Percentiles rank a stretch among this genome's conserved stretches.
Conservation (phyloP, 2,113 vertebrate genomes). For the Protobothrops mucrosquamatus region DNA sequence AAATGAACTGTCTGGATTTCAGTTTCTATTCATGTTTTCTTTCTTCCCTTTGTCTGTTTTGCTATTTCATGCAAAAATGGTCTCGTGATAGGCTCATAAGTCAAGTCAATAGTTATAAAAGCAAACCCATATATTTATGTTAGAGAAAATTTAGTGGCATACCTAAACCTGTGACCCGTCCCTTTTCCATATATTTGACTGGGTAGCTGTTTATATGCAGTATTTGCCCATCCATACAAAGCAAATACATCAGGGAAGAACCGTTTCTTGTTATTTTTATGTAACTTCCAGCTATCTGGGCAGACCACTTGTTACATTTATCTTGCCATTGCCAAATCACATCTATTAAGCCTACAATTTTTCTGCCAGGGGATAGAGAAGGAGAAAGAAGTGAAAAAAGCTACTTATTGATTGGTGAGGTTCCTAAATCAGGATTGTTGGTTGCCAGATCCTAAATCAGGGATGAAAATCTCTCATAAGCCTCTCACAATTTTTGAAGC, state of each 20-base stretch:
- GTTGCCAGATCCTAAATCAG: neutral
- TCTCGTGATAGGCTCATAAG: neutral
- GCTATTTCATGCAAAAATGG: constrained; percentile 10
- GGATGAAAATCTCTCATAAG: neutral
- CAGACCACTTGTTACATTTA: neutral
- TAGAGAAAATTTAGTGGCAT: neutral
- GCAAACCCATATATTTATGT: constrained; percentile 3
- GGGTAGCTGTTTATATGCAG: too few species aligned
- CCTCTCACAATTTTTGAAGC: neutral
- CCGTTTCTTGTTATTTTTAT: neutral
- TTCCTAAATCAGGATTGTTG: neutral
- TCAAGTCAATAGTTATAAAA: constrained; percentile 16
- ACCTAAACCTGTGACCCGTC: neutral
- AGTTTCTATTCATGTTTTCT: neutral
- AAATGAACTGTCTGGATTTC: neutral
- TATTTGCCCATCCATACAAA: neutral
- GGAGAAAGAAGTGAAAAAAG: neutral
- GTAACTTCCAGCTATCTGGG: neutral
- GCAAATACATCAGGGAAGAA: neutral
- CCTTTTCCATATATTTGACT: neutral
- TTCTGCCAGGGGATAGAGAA: neutral
- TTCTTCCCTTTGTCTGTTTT: neutral
- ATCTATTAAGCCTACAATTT: neutral
- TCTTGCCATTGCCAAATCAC: neutral
- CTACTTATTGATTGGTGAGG: neutral